A percentile compares a stretch with the other conserved stretches of the same genome.
Conservation (phyloP, 2,113 vertebrate genomes). For the Nettapus auritus region DNA sequence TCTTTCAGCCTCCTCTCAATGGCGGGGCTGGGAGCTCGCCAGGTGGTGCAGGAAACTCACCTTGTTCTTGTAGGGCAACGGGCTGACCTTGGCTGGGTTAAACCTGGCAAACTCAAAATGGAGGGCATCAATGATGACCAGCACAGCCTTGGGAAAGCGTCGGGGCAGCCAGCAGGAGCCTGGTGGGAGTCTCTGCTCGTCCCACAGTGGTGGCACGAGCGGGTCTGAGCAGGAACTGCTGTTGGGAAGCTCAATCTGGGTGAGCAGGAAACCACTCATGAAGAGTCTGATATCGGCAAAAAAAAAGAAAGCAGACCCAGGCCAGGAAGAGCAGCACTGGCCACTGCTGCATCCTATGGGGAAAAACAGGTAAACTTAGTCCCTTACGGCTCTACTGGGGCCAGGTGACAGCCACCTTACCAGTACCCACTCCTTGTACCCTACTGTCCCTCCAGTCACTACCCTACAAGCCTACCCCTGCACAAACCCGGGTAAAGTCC, state of each 20-base stretch:
- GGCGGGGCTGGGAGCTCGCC: conserved; percentile 72
- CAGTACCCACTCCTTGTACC: too few relatives aligned
- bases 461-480: too few relatives aligned
- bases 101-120: conserved; percentile 89
- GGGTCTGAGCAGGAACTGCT: conserved; percentile 87
- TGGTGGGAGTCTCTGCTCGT: not conserved
- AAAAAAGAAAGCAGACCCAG: conserved; percentile 86
- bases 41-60: conserved; percentile 83
- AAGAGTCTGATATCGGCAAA: conserved; percentile 89
- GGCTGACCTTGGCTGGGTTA: conserved; percentile 73
- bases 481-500: too few relatives aligned
- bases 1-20: too few relatives aligned
- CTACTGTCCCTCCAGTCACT: too few relatives aligned
- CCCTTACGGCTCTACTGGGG: too few relatives aligned
- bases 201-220: conserved; percentile 16
- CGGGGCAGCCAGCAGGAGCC: conserved; percentile 85
- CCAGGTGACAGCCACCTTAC: rapidly evolving
- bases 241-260: conserved; percentile 88
- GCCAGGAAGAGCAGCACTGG: conserved; percentile 82
- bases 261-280: conserved; percentile 90
- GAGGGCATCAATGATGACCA: conserved; percentile 91
- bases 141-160: conserved; percentile 83
- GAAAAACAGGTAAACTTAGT: not conserved
- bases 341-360: conserved; percentile 85
- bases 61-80: conserved; percentile 87